Percentiles rank a stretch among this genome's conserved stretches.
phyloP scores from a whole-genome alignment of 2,113 vertebrate species.

The Lucifuga dentata region DNA sequence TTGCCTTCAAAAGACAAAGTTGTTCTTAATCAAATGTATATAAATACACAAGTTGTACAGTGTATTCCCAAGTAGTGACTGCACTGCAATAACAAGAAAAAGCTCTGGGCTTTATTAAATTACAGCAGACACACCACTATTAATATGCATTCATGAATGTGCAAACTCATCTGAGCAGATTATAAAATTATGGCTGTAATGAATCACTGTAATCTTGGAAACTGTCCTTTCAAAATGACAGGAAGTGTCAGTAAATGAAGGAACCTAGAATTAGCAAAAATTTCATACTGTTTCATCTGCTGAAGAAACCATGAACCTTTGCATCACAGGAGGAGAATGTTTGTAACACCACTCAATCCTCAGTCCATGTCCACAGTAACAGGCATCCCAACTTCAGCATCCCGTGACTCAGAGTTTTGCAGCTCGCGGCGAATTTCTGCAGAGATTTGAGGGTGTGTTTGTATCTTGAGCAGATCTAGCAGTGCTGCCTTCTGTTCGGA shows the following conservation, averaged over 20 bases:
- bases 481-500: conserved; percentile 92
- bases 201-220: neutral
- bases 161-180: conserved; percentile 6
- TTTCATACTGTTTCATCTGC: neutral
- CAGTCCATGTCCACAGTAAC: conserved; percentile 80
- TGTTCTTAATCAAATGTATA: conserved; percentile 27
- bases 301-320: neutral
- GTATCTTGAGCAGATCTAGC: conserved; percentile 91
- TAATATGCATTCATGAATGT: conserved; percentile 9
- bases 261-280: neutral
- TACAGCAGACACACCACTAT: conserved; percentile 8
- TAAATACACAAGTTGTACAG: conserved; percentile 13
- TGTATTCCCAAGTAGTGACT: neutral
- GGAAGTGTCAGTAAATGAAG: too few species aligned
- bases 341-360: conserved; percentile 5
- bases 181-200: neutral
- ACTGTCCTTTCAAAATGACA: conserved; percentile 3
- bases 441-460: conserved; percentile 88
- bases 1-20: conserved; percentile 23
- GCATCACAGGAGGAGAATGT: neutral
- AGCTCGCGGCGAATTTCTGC: conserved; percentile 92
- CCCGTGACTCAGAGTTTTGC: conserved; percentile 86
- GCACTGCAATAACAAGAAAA: neutral
- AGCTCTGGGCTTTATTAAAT: conserved; percentile 4
- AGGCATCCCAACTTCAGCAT: conserved; percentile 84